phyloP scores from a whole-genome alignment of 2,113 vertebrate species.

The Polypterus bichir region DNA sequence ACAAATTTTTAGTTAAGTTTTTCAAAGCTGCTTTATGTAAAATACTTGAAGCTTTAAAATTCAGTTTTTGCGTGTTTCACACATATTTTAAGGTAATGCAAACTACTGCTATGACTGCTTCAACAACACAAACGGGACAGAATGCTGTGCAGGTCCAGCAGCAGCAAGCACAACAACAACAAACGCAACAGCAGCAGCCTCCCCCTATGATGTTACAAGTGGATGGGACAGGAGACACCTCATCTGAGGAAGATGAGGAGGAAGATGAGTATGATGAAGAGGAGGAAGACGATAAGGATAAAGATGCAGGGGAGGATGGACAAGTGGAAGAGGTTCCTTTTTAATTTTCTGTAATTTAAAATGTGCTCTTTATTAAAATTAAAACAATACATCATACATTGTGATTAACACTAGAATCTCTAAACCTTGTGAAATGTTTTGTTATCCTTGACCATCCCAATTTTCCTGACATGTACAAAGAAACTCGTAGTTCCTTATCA shows the following conservation, averaged over 20 bases:
- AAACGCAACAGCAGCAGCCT: constrained; percentile 64
- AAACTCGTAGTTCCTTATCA: too few species aligned
- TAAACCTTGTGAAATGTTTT: too few species aligned
- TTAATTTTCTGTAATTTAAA: background rate
- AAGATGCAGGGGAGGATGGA: constrained; percentile 86
- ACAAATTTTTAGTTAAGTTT: too few species aligned
- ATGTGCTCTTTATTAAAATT: too few species aligned
- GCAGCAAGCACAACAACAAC: constrained; percentile 39
- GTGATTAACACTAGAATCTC: too few species aligned
- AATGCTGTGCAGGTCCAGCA: constrained; percentile 44
- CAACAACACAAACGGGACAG: constrained; percentile 63
- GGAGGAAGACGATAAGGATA: constrained; percentile 93
- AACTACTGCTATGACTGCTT: constrained; percentile 61
- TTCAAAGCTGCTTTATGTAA: too few species aligned
- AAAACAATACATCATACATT: too few species aligned
- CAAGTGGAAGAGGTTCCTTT: constrained; percentile 85
- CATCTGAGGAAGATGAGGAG: constrained; percentile 93
- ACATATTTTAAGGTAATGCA: constrained; percentile 44
- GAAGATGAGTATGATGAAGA: constrained; percentile 95
- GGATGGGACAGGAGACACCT: constrained; percentile 85
- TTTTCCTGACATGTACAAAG: too few species aligned
- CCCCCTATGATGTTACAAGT: constrained; percentile 87
- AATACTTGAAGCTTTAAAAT: too few species aligned
- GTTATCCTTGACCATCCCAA: too few species aligned
- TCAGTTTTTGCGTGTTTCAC: background rate